Conservation (phyloP, 2,797 vertebrate genomes). For the Furcifer pardalis region DNA sequence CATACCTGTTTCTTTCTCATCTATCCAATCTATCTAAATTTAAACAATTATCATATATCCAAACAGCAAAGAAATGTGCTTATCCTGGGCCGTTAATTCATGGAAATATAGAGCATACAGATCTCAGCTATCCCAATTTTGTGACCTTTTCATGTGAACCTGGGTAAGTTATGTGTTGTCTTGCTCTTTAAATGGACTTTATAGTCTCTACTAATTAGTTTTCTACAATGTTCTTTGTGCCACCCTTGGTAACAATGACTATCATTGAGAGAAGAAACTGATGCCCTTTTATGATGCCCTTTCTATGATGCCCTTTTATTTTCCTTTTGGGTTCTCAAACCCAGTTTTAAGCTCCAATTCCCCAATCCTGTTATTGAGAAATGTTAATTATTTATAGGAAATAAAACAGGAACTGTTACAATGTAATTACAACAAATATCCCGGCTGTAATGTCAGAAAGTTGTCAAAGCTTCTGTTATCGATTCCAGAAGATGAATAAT, state of each 20-base stretch:
- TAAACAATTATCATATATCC: conserved; percentile 40
- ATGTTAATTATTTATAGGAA: not conserved
- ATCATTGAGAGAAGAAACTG: not conserved
- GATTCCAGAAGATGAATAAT: not conserved
- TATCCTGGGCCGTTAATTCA: conserved; percentile 77
- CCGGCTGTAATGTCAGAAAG: not conserved
- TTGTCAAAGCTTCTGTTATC: not conserved
- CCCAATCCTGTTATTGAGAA: not conserved
- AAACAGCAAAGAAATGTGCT: conserved; percentile 82
- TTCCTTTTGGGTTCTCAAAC: not conserved
- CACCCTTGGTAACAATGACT: not conserved
- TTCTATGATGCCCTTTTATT: not conserved
- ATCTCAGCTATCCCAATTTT: conserved; percentile 77
- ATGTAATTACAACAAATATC: not conserved
- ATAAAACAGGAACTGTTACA: not conserved
- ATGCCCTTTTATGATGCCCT: not conserved
- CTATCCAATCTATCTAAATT: not conserved
- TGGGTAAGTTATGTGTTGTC: conserved; percentile 79
- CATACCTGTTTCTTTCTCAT: not conserved
- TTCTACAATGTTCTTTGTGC: not conserved
- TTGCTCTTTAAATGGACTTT: not conserved
- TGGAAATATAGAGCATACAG: conserved; percentile 73
- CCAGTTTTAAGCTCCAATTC: not conserved
- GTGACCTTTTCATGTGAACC: conserved; percentile 83
- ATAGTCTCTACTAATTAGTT: not conserved